Evolutionary conservation across 2,888 invertebrate species (phyloP).

Genomic region (Suillia variegata): DNA sequence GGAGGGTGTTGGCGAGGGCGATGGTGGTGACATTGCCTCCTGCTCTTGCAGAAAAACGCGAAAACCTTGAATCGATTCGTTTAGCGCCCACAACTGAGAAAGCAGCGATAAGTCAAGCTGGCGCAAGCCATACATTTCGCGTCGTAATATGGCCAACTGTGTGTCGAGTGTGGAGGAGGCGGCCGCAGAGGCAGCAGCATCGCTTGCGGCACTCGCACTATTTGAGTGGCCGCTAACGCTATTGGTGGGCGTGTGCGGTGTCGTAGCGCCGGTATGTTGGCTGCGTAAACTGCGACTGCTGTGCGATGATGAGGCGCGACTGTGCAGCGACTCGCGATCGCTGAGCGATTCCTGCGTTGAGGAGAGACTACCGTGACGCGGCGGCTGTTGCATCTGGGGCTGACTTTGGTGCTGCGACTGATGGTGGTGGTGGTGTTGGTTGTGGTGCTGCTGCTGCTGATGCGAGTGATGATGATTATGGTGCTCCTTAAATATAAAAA

Average conservation of each 20-base stretch:
- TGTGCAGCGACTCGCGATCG: conserved; percentile 55
- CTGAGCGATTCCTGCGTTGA: conserved; percentile 58
- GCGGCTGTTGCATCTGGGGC: too few relatives aligned
- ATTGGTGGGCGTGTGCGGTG: conserved; percentile 42
- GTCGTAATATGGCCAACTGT: conserved; percentile 80
- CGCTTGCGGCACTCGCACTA: conserved; percentile 25
- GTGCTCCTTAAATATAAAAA: too few relatives aligned
- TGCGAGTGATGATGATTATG: too few relatives aligned
- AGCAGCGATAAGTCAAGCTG: conserved; percentile 87
- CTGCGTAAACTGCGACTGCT: too few relatives aligned
- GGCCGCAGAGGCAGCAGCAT: conserved; percentile 26
- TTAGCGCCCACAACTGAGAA: conserved; percentile 89
- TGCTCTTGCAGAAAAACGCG: conserved; percentile 68
- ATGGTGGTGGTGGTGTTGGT: too few relatives aligned
- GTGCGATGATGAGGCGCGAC: conserved; percentile 53
- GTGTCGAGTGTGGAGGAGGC: conserved; percentile 77
- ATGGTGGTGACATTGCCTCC: conserved; percentile 59
- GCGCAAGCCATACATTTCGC: conserved; percentile 85
- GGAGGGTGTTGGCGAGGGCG: conserved; percentile 58
- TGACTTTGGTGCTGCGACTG: conserved; percentile 20
- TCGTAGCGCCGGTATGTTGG: conserved; percentile 30
- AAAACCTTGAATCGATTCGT: conserved; percentile 91
- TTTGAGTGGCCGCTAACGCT: conserved; percentile 29
- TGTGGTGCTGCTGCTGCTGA: too few relatives aligned
- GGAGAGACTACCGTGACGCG: conserved; percentile 56